A percentile compares a stretch with the other conserved stretches of the same genome.
Conservation (phyloP, 1,140 invertebrate species). For the Bombus difficillimus region DNA sequence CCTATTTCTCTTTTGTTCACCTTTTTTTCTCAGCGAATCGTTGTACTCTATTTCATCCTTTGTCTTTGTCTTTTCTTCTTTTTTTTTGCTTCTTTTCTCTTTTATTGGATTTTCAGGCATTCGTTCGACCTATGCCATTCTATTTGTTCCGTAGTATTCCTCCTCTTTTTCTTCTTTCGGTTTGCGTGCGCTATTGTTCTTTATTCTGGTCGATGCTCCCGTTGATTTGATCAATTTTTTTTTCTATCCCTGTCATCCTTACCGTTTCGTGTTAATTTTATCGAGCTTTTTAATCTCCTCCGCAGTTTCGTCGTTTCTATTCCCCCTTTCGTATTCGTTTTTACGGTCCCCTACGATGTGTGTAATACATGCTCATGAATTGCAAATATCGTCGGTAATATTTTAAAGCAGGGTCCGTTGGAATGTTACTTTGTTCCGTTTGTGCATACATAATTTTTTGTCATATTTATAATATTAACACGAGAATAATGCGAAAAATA, state of each 20-base stretch:
- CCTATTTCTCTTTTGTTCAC: not conserved
- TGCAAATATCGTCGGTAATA: constrained; percentile 9
- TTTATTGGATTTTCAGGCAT: not conserved
- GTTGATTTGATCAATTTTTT: not conserved
- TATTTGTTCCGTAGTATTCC: not conserved
- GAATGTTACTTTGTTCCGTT: constrained; percentile 1
- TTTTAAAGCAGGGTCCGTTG: not conserved
- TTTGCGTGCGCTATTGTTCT: not conserved
- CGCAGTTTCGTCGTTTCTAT: not conserved
- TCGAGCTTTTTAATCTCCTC: not conserved
- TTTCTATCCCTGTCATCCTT: too few species aligned
- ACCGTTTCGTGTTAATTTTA: not conserved
- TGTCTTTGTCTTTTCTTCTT: not conserved
- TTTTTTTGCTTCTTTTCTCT: not conserved
- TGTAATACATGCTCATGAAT: not conserved
- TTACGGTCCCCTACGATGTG: not conserved
- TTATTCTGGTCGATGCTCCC: not conserved
- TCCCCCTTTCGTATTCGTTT: not conserved
- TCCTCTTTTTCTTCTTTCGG: too few species aligned
- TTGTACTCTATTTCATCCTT: not conserved
- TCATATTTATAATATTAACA: constrained; percentile 10
- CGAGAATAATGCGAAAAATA: not conserved
- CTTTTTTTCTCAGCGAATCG: not conserved
- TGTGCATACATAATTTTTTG: constrained; percentile 3
- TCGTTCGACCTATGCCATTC: not conserved